These are phyloP conservation scores for Thaumetopoea pityocampa DNA, from an alignment of 1,140 invertebrate species.

Conservation along the genomic window DNA sequence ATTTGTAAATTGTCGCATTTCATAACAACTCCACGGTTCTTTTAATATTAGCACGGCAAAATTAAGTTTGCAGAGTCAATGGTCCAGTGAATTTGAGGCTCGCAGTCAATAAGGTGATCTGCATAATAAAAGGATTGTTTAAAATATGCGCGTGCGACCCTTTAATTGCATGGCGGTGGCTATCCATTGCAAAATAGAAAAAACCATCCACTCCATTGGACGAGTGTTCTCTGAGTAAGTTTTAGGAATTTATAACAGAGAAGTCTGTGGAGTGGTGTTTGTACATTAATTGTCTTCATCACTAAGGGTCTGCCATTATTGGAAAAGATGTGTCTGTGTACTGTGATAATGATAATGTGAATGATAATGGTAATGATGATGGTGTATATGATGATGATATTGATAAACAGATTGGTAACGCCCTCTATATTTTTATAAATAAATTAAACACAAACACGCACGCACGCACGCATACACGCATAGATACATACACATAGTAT, in stretches of 20 bases:
- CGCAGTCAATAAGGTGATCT: conserved; percentile 66
- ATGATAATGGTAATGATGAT: too few relatives aligned
- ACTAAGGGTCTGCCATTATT: too few relatives aligned
- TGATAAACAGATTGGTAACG: too few relatives aligned
- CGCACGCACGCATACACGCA: too few relatives aligned
- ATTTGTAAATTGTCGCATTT: too few relatives aligned
- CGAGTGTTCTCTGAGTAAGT: conserved; percentile 46
- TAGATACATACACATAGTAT: too few relatives aligned
- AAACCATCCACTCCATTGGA: conserved; percentile 64
- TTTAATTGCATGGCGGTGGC: conserved; percentile 60
- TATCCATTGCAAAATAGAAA: conserved; percentile 70
- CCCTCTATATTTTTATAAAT: conserved; percentile 6
- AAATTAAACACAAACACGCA: conserved; percentile 5
- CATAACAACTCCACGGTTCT: too few relatives aligned
- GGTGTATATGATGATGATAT: too few relatives aligned
- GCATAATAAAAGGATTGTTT: conserved; percentile 64
- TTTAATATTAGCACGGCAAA: neutral
- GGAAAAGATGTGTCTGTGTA: too few relatives aligned
- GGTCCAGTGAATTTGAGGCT: conserved; percentile 37
- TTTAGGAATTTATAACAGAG: conserved; percentile 49
- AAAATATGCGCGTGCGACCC: conserved; percentile 56
- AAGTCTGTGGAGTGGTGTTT: conserved; percentile 31
- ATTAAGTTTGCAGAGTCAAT: conserved; percentile 16
- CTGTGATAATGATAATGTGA: too few relatives aligned
- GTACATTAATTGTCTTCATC: too few relatives aligned